Evolutionary conservation across 2,888 invertebrate species (phyloP), one percentile per base, ranked within the genome.

Genomic region (Charanyca ferruginea): DNA sequence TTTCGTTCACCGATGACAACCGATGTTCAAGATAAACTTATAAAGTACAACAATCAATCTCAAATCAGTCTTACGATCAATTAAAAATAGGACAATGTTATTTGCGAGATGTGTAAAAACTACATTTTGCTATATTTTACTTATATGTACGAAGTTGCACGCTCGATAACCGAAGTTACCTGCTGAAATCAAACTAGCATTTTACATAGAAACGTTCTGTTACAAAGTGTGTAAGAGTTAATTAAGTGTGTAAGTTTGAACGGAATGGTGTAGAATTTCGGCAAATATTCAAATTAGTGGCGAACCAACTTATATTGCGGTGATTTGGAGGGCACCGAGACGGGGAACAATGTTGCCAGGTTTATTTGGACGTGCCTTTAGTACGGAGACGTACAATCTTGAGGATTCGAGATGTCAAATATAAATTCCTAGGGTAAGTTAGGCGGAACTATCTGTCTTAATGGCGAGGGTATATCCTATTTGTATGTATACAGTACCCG

Each of bases 201-300:
- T 66, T 41, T 25, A 59, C 13, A 32, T 38, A 35, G 35, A 6
- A 25, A 47, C 18, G 22, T 44, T 45, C 3, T 25, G 16, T 58
- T 49, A 65, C 57, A 57, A 54, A 59, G 69, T 48, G n/a, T n/a
- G n/a, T n/a, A n/a, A n/a, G n/a, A n/a, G n/a, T n/a, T n/a, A n/a
- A n/a, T n/a, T n/a, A n/a, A 32, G 22, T 41, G 13, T 54, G 52
- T 61, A 73, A 76, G 69, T 77, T 77, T 35, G 49, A 4, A 18
- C 11, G 45, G 23, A 58, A 59, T 51, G 51, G 47, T 49, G 59
- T 32, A 45, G 54, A 54, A 63, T 23, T 63, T 73, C 42, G 35
- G 5, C 28, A 70, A 69, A 58, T 62, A 79, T 76, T 64, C 61
- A 51, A 66, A 79, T 77, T 79, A 74, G 79, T 41, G 49, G 51